Evolutionary conservation across 2,888 invertebrate genomes (phyloP).

Genomic region (Cyclophora albipunctata): DNA sequence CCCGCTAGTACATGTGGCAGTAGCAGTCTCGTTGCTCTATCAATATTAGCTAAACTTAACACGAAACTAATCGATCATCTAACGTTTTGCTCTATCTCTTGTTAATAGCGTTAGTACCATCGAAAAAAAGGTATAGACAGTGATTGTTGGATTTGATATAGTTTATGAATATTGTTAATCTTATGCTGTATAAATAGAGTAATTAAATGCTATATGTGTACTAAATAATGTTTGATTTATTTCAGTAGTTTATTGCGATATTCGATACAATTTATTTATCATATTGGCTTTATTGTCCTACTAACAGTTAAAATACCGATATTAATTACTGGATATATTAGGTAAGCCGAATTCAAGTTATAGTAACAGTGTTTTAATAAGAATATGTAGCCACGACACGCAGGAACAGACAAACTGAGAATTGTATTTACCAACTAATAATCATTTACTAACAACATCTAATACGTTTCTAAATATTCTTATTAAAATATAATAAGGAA

Average conservation of each 20-base stretch:
- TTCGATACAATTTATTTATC: conserved; percentile 22
- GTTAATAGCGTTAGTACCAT: conserved; percentile 71
- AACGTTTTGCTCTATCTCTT: conserved; percentile 66
- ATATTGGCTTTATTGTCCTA: conserved; percentile 38
- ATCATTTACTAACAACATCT: too few species aligned
- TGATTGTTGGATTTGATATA: conserved; percentile 76
- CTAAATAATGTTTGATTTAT: conserved; percentile 64
- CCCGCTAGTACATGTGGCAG: conserved; percentile 35
- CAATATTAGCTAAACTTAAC: conserved; percentile 38
- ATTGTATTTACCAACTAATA: too few species aligned
- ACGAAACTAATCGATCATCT: conserved; percentile 46
- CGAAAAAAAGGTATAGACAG: conserved; percentile 67
- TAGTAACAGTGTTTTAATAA: conserved; percentile 42
- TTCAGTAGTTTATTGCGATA: conserved; percentile 43
- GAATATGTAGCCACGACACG: conserved; percentile 13
- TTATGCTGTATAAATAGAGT: conserved; percentile 75
- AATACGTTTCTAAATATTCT: conserved; percentile 14
- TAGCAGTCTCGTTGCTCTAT: conserved; percentile 41
- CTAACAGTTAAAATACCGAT: conserved; percentile 39
- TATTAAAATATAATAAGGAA: conserved; percentile 29
- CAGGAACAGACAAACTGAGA: too few species aligned
- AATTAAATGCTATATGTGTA: conserved; percentile 76
- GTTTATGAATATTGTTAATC: conserved; percentile 75
- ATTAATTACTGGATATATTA: conserved; percentile 46
- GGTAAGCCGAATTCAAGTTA: conserved; percentile 58